Percentiles rank a stretch among this genome's conserved stretches.
These are phyloP conservation scores for Megalopta genalis DNA, from an alignment of 1,140 invertebrate genomes.

Conservation along the genomic window DNA sequence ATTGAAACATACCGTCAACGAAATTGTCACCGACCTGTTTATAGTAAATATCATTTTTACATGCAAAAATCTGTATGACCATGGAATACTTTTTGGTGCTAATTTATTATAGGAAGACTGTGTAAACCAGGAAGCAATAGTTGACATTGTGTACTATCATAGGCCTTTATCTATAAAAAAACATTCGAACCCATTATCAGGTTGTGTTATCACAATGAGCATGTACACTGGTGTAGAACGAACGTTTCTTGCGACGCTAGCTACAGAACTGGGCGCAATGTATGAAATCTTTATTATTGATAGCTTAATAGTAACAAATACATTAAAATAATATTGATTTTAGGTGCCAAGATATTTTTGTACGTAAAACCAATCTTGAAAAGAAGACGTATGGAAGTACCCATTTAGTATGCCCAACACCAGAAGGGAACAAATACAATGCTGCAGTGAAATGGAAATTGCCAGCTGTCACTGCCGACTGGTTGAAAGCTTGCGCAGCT, in stretches of 20 bases:
- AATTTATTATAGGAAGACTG: conserved; percentile 81
- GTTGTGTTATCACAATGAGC: conserved; percentile 89
- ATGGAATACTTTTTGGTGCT: neutral
- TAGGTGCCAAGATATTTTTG: conserved; percentile 83
- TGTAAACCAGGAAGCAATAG: conserved; percentile 81
- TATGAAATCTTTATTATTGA: conserved; percentile 64
- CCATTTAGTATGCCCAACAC: conserved; percentile 87
- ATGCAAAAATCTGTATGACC: neutral
- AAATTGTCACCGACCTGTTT: conserved; percentile 83
- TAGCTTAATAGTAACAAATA: neutral
- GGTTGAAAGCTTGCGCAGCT: conserved; percentile 87
- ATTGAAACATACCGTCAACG: conserved; percentile 75
- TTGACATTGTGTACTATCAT: conserved; percentile 84
- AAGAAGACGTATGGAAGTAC: conserved; percentile 80
- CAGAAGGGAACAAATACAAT: conserved; percentile 89
- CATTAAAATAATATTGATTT: conserved; percentile 33
- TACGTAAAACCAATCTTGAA: conserved; percentile 79
- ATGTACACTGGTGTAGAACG: conserved; percentile 87
- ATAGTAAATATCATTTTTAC: conserved; percentile 74
- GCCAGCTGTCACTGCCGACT: conserved; percentile 87
- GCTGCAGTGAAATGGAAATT: conserved; percentile 92
- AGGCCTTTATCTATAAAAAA: conserved; percentile 80
- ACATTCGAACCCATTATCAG: conserved; percentile 82
- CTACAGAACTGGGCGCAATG: conserved; percentile 86
- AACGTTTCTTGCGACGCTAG: conserved; percentile 85